These are phyloP conservation scores for Pandemis heparana DNA, from an alignment of 2,888 invertebrate genomes.

Conservation along the genomic window DNA sequence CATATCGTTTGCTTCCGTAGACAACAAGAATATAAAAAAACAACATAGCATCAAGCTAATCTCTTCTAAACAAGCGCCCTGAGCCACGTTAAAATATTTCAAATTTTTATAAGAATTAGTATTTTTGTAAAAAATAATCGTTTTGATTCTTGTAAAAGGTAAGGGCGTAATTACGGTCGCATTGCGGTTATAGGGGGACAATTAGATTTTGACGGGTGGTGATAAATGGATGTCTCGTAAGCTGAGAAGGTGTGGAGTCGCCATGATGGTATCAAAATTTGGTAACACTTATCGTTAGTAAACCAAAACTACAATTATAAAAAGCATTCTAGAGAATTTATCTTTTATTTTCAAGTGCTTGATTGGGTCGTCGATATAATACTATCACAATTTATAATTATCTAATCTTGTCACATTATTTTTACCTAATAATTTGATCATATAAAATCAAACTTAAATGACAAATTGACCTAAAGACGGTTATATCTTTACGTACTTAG, in stretches of 20 bases:
- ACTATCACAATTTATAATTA: too few relatives aligned
- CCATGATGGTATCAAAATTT: constrained; percentile 40
- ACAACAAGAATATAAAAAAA: not conserved
- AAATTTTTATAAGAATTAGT: constrained; percentile 72
- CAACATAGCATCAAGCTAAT: constrained; percentile 2
- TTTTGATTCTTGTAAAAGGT: constrained; percentile 78
- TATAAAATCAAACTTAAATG: too few relatives aligned
- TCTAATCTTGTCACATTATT: too few relatives aligned
- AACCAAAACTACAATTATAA: not conserved
- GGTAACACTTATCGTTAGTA: not conserved
- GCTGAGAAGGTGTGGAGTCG: constrained; percentile 62
- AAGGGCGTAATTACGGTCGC: constrained; percentile 83
- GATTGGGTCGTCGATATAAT: too few relatives aligned
- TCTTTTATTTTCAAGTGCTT: too few relatives aligned
- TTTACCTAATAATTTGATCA: too few relatives aligned
- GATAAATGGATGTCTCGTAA: constrained; percentile 79
- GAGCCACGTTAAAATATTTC: constrained; percentile 66
- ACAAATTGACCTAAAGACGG: too few relatives aligned
- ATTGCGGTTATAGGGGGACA: constrained; percentile 82
- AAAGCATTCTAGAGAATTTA: too few relatives aligned
- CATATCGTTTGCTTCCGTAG: not conserved
- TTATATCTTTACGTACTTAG: too few relatives aligned
- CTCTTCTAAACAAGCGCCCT: constrained; percentile 21
- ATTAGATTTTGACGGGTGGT: constrained; percentile 84
- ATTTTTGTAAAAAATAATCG: constrained; percentile 71